Evolutionary conservation across 2,888 invertebrate species (phyloP).

Genomic region (Catocala nupta): DNA sequence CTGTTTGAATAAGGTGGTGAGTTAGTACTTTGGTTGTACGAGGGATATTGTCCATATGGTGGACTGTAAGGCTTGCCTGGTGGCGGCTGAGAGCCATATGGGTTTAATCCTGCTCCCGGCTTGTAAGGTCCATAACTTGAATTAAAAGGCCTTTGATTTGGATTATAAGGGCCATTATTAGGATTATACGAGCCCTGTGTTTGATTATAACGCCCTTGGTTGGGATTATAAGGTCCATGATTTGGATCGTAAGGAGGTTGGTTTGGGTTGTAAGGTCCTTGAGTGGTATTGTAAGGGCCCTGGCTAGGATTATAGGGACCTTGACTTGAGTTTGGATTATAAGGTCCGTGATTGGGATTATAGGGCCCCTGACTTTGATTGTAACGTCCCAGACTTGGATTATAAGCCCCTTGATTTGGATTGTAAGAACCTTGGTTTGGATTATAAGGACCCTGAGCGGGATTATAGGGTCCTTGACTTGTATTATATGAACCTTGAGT

Average conservation of each 20-base stretch:
- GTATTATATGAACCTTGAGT: conserved; percentile 4
- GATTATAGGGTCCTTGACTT: neutral
- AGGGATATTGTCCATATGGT: conserved; percentile 28
- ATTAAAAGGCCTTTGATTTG: conserved; percentile 5
- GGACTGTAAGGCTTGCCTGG: conserved; percentile 25
- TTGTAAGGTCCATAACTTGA: too few species aligned
- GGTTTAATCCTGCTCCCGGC: too few species aligned
- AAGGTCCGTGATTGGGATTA: conserved; percentile 2
- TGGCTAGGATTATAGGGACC: conserved; percentile 17
- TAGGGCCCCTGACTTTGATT: conserved; percentile 1
- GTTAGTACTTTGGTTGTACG: conserved; percentile 30
- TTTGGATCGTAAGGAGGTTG: conserved; percentile 1
- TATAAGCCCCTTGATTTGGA: conserved; percentile 8
- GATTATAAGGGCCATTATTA: conserved; percentile 4
- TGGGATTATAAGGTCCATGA: neutral
- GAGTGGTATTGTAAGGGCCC: conserved; percentile 12
- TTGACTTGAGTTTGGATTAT: conserved; percentile 11
- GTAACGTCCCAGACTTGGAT: conserved; percentile 1
- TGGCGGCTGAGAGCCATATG: conserved; percentile 17
- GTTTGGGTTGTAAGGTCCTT: conserved; percentile 24
- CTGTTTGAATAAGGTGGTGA: conserved; percentile 21
- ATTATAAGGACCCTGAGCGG: neutral
- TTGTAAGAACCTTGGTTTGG: neutral
- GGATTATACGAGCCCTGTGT: neutral
- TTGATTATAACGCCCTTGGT: neutral